Evolutionary conservation across 2,113 vertebrate species (phyloP).

Genomic region (Ciconia maguari): DNA sequence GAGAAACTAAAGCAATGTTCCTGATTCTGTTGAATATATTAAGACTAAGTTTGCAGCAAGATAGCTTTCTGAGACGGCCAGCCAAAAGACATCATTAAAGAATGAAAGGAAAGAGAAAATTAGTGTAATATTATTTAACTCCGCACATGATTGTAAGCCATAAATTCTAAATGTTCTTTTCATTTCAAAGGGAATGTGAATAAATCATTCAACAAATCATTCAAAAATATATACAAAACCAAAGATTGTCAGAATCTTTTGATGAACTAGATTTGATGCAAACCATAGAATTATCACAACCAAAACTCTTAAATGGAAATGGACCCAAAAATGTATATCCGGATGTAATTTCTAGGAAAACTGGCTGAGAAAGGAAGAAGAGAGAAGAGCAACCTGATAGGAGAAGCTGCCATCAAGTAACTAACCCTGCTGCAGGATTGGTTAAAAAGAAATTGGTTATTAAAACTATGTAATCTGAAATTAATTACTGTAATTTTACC

Average conservation of each 20-base stretch:
- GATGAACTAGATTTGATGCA: not conserved
- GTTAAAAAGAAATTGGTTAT: not conserved
- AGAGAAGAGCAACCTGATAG: not conserved
- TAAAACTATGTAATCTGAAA: not conserved
- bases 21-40: not conserved
- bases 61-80: not conserved
- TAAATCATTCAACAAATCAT: not conserved
- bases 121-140: not conserved
- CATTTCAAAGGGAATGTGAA: not conserved
- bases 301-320: not conserved
- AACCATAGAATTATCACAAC: not conserved
- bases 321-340: not conserved
- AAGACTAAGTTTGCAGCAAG: not conserved
- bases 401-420: not conserved
- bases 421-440: not conserved
- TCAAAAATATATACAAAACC: not conserved
- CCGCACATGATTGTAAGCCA: not conserved
- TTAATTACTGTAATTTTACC: not conserved
- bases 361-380: not conserved
- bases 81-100: not conserved
- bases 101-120: not conserved
- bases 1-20: not conserved
- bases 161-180: not conserved
- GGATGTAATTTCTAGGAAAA: not conserved
- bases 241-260: not conserved